Evolutionary conservation across 1,140 invertebrate species (phyloP).

Genomic region (Lineus longissimus): DNA sequence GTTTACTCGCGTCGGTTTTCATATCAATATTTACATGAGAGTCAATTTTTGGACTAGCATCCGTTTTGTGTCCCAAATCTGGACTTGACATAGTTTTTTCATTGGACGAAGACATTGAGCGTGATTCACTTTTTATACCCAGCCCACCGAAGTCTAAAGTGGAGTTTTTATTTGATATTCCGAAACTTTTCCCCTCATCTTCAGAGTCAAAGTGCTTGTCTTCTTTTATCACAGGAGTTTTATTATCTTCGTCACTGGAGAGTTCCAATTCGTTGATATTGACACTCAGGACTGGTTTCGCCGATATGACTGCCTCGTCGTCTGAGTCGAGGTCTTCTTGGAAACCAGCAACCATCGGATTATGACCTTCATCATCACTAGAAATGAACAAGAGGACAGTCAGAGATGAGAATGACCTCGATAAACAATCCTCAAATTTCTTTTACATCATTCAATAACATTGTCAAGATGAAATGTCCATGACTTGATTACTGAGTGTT

Average conservation of each 20-base stretch:
- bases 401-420: not conserved
- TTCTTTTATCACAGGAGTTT: conserved; percentile 2
- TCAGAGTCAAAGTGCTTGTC: not conserved
- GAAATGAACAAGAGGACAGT: conserved; percentile 32
- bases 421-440: not conserved
- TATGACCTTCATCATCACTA: conserved; percentile 71
- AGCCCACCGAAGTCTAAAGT: conserved; percentile 25
- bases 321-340: conserved; percentile 64
- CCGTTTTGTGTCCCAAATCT: not conserved
- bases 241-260: conserved; percentile 39
- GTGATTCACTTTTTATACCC: conserved; percentile 3
- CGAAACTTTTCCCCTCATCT: conserved; percentile 7
- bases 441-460: not conserved
- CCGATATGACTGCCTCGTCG: conserved; percentile 56
- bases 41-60: not conserved
- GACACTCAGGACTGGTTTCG: too few species aligned
- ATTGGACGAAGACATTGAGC: not conserved
- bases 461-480: not conserved
- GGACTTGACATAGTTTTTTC: not conserved
- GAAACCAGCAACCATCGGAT: conserved; percentile 81
- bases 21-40: not conserved
- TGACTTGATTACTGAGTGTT: too few species aligned
- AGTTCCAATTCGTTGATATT: conserved; percentile 24
- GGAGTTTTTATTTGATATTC: conserved; percentile 11
- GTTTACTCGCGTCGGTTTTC: not conserved